A percentile compares a stretch with the other conserved stretches of the same genome.
phyloP scores from a whole-genome alignment of 2,113 vertebrate genomes.

The Otolemur garnettii region DNA sequence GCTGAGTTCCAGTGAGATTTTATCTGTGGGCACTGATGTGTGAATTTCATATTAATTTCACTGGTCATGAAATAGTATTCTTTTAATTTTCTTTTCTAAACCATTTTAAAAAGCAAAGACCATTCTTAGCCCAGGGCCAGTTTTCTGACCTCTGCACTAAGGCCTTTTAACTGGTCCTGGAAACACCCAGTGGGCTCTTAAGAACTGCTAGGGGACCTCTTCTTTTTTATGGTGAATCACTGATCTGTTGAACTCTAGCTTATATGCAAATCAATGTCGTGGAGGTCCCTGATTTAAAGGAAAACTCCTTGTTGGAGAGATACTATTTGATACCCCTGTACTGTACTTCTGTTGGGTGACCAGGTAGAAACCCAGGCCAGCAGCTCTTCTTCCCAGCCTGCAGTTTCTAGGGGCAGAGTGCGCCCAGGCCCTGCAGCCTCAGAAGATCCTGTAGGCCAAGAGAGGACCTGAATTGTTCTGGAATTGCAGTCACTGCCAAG shows the following conservation, averaged over 20 bases:
- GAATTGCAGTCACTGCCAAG: rapidly evolving
- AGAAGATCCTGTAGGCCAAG: not conserved
- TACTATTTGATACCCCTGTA: not conserved
- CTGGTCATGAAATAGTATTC: not conserved
- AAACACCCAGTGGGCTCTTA: not conserved
- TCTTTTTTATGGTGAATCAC: not conserved
- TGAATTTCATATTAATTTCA: not conserved
- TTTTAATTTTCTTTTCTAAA: not conserved
- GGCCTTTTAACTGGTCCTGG: not conserved
- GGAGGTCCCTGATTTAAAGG: not conserved
- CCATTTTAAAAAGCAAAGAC: not conserved
- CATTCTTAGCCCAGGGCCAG: not conserved
- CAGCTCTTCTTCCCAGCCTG: not conserved
- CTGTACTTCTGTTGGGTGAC: not conserved
- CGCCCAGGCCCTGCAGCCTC: not conserved
- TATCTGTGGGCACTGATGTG: too few species aligned
- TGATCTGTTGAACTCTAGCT: not conserved
- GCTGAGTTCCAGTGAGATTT: too few species aligned
- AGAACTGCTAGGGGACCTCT: not conserved
- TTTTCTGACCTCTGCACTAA: not conserved
- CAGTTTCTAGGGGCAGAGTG: not conserved
- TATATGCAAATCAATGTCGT: not conserved
- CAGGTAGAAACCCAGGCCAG: too few species aligned
- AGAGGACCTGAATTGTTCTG: not conserved
- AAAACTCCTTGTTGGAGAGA: not conserved